phyloP scores from a whole-genome alignment of 2,113 vertebrate genomes.

The Neodontobutis hainanensis region DNA sequence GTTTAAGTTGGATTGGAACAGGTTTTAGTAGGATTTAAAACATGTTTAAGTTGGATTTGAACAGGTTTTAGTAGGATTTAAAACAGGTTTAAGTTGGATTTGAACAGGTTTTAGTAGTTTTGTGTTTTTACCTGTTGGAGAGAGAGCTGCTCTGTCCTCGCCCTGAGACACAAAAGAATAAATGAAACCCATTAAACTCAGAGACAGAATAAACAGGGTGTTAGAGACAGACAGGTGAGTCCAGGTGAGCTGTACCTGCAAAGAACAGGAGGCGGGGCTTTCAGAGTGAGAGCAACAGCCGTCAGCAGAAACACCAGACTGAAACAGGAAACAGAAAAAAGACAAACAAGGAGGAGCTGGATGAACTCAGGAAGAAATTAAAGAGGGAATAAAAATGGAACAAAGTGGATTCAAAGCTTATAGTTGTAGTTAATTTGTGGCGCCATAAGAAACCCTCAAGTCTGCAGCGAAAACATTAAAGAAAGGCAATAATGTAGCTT shows the following conservation, averaged over 20 bases:
- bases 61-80: too few species aligned
- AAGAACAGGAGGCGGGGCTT: conserved; percentile 45
- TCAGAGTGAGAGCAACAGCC: conserved; percentile 48
- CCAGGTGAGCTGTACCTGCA: conserved; percentile 64
- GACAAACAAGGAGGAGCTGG: conserved; percentile 57
- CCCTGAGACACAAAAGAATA: conserved; percentile 70
- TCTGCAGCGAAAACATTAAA: too few species aligned
- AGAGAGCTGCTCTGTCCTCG: conserved; percentile 83
- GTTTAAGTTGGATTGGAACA: too few species aligned
- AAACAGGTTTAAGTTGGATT: accelerated
- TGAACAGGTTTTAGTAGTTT: too few species aligned
- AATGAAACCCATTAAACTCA: neutral
- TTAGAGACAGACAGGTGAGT: conserved; percentile 9
- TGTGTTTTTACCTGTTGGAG: conserved; percentile 82
- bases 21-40: too few species aligned
- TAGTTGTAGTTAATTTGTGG: too few species aligned
- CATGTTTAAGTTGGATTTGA: too few species aligned
- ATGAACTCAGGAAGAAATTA: neutral
- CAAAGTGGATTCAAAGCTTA: too few species aligned
- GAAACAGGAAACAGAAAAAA: conserved; percentile 52
- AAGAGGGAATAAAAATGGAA: neutral
- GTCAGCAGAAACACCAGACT: conserved; percentile 42
- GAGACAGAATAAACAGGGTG: conserved; percentile 25
- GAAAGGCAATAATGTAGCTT: too few species aligned
- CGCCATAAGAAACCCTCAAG: too few species aligned